Conservation (phyloP, 2,888 invertebrate genomes). For the Polylopha cassiicola region DNA sequence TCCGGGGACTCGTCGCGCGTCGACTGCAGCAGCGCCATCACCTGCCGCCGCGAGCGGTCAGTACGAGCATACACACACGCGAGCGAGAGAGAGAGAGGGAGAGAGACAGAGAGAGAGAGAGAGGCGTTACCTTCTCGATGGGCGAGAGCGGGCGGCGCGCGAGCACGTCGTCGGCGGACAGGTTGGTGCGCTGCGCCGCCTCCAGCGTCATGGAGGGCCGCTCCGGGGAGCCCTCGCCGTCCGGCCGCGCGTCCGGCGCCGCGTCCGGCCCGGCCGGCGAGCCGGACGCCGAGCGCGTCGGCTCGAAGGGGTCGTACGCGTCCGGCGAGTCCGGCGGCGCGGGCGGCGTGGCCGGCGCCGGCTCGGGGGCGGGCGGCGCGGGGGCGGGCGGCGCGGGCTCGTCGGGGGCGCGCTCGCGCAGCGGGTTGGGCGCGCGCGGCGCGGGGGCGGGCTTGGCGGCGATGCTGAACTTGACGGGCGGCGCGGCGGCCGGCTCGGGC, state of each 20-base stretch:
- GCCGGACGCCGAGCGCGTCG: constrained; percentile 87
- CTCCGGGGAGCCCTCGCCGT: constrained; percentile 32
- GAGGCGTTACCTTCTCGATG: constrained; percentile 65
- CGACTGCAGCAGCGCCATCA: constrained; percentile 76
- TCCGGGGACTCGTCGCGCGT: constrained; percentile 65
- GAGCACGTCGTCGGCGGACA: constrained; percentile 68
- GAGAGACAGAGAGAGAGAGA: no score
- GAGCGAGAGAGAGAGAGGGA: no score
- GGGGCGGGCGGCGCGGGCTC: constrained; percentile 77
- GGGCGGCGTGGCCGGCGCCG: constrained; percentile 61
- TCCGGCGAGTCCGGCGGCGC: constrained; percentile 80
- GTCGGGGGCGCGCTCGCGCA: constrained; percentile 85
- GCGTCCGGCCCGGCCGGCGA: constrained; percentile 74
- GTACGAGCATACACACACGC: no score
- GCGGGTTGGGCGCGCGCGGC: constrained; percentile 80
- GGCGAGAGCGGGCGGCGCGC: constrained; percentile 73
- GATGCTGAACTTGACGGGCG: constrained; percentile 21
- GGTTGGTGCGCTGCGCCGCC: constrained; percentile 68
- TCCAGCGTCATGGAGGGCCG: constrained; percentile 59
- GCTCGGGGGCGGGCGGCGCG: constrained; percentile 78
- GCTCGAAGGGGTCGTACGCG: constrained; percentile 94
- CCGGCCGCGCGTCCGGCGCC: constrained; percentile 23
- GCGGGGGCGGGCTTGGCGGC: constrained; percentile 42
- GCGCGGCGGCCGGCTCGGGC: constrained; percentile 27
- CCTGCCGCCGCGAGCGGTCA: no score